Base-by-base conservation (phyloP, 2,797 vertebrate species). In the Clarias fuscus region DNA sequence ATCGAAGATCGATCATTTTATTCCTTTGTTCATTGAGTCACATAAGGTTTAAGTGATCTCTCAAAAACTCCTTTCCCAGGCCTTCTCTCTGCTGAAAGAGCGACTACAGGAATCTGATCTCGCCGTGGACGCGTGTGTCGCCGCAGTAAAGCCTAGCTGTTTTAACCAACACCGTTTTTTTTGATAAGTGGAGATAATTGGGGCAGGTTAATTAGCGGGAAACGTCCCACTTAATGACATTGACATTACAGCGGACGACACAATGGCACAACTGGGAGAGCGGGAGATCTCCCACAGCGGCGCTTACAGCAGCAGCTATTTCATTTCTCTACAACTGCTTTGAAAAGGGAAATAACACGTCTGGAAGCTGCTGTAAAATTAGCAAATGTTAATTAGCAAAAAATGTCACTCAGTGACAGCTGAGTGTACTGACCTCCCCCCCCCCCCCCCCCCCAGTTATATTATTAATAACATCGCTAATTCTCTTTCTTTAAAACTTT, bases 211-310 rank as follows among this genome's bases (percentile, higher is more conserved):
- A 53, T 76, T 76, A 73, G 82, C 22, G 22, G 72, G 20, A 83
- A 72, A 40, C 14, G 83, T 64, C 56, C 83, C 59, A 76, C 37
- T 84, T 84, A 64, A 76, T 53, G 71, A 84, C 71, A 76, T 18
- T 84, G 83, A 53, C 59, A 53, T 84, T 84, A 53, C 17, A 72
- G 30, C 3, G 30, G 67, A 83, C 1, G 53, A 37, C 62, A 65
- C 37, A 59, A 58, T 83, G 4, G 59, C 71, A 48, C 79, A 72
- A 58, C 82, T 43, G 70, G 68, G 82, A 62, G 82, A 43, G 43
- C 1, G 56, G 59, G 37, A 58, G 71, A 73, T 76, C 48, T 81
- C 79, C 62, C 79, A 81, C 62, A 67, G 79, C 15, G 83, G 40
- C 72, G 8, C 65, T 76, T 64, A 84, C 65, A 75, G 65, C 71